Evolutionary conservation across 2,888 invertebrate species (phyloP), one percentile per base, ranked within the genome.

Genomic region (Sarcophaga carnaria): DNA sequence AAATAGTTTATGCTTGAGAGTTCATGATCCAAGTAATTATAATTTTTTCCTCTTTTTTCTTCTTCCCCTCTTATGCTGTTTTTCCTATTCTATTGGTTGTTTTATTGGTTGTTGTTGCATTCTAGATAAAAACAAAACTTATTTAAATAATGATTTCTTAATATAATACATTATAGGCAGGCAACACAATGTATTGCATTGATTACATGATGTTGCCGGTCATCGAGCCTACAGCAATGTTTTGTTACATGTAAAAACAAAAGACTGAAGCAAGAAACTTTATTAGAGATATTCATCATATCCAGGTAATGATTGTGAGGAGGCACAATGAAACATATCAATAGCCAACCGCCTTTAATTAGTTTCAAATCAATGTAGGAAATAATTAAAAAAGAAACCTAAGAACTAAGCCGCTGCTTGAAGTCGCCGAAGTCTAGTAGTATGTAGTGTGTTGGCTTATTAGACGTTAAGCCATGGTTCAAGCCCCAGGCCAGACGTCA

Each of bases 1-100:
- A 87, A 87, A 87, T 83, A 83, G 83, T 87, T 87, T 87, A 72
- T 81, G 83, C 86, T 83, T 87, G 86, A 87, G 83, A 87, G 83
- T 87, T 87, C 83, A 64, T 69, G 70, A 83, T 70, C 66, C 54
- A 83, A 83, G 80, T 80, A 84, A 84, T 84, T 84, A 84, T 47
- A 66, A 27, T 45, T 47, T 27, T 12, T 47, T 67, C 6, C 22
- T 22, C 1, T 22, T 22, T 22, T 22, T 22, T 22, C 22, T 22
- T 22, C 22, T 22, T 25, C 6, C 49, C 70, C 60, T 20, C 47
- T 69, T 27, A 63, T 25, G 10, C 4, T 63, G 0, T 3, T 54
- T 54, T 54, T 14, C 54, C 27, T 66, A 66, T 37, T 67, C 27
- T 66, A 66, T 37, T 67, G n/a, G 3, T 45, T 27, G 22, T 4